These are phyloP conservation scores for Leptopilina myrica DNA, from an alignment of 2,888 invertebrate genomes.

Conservation along the genomic window DNA sequence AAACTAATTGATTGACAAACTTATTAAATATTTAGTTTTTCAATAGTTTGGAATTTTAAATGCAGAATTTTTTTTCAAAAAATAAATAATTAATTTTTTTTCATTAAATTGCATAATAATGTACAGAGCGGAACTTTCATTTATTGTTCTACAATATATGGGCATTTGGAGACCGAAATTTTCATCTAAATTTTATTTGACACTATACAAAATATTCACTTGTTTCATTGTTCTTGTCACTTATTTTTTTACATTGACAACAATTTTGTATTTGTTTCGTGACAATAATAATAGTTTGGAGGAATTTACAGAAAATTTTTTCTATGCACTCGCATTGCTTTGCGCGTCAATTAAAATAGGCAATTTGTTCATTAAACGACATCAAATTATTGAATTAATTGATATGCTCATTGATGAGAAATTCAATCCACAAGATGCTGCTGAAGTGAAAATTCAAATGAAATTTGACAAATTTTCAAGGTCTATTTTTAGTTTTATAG, in stretches of 20 bases:
- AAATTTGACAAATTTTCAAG: slow-evolving; percentile 21
- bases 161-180: slow-evolving; percentile 14
- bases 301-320: slow-evolving; percentile 14
- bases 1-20: too few relatives aligned
- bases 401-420: slow-evolving; percentile 2
- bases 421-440: slow-evolving; percentile 4
- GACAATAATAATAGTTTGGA: not conserved
- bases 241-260: slow-evolving; percentile 9
- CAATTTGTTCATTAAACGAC: slow-evolving; percentile 4
- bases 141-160: not conserved
- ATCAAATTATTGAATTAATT: slow-evolving; percentile 10
- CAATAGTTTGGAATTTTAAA: too few relatives aligned
- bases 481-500: not conserved
- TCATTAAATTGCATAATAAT: not conserved
- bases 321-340: slow-evolving; percentile 3
- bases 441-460: not conserved
- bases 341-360: not conserved
- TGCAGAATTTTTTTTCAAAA: too few relatives aligned
- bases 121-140: slow-evolving; percentile 24
- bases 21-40: too few relatives aligned
- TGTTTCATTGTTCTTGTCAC: not conserved
- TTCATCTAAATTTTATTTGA: not conserved
- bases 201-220: not conserved
- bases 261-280: slow-evolving; percentile 18
- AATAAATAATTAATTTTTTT: too few relatives aligned